Evolutionary conservation across 2,797 vertebrate genomes (phyloP).

Genomic region (Benthosema pterotum): DNA sequence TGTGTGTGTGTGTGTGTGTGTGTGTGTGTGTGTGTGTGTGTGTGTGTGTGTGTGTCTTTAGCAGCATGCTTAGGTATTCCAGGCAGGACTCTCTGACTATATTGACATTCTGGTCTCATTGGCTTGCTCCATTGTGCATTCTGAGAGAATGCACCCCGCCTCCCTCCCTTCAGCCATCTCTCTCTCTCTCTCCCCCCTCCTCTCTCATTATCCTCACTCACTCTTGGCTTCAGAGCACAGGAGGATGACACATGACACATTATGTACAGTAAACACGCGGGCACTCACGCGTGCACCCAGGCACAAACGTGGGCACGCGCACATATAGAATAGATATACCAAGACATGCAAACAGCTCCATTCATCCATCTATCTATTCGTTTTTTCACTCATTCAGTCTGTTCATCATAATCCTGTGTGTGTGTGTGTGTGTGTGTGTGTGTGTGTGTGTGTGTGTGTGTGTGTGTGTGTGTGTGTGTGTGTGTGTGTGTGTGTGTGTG

Average conservation of each 20-base stretch:
- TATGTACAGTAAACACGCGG: conserved; percentile 5
- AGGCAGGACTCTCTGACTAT: conserved; percentile 61
- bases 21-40: too few species aligned
- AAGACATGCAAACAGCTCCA: too few species aligned
- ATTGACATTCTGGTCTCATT: conserved; percentile 80
- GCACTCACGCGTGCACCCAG: conserved; percentile 30
- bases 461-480: too few species aligned
- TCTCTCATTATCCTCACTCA: conserved; percentile 62
- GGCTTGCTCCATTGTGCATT: conserved; percentile 75
- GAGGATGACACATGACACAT: conserved; percentile 24
- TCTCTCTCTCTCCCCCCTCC: conserved; percentile 23
- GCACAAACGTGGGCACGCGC: conserved; percentile 24
- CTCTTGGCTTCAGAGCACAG: conserved; percentile 47
- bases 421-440: too few species aligned
- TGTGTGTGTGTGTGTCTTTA: too few species aligned
- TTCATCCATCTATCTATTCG: neutral
- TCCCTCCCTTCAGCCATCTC: conserved; percentile 25
- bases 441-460: too few species aligned
- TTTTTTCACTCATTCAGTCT: neutral
- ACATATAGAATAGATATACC: too few species aligned
- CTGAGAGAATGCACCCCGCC: conserved; percentile 42
- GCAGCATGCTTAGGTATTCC: conserved; percentile 73
- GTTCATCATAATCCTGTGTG: neutral
- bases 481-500: too few species aligned
- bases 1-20: too few species aligned